Evolutionary conservation across 2,113 vertebrate species (phyloP).

Genomic region (Pachyramphus minor): DNA sequence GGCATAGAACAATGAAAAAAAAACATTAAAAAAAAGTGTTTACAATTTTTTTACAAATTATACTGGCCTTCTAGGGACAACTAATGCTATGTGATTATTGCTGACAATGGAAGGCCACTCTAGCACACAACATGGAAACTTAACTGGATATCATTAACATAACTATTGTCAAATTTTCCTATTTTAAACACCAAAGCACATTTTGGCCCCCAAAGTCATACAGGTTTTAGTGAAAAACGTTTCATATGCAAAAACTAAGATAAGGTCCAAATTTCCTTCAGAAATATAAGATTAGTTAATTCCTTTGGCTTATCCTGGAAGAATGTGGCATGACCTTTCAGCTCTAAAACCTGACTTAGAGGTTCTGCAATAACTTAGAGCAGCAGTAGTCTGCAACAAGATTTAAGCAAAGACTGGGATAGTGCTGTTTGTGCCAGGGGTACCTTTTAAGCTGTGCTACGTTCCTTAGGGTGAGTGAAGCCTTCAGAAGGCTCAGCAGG

Average conservation of each 20-base stretch:
- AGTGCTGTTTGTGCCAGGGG: background rate
- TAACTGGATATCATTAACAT: background rate
- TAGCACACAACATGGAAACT: background rate
- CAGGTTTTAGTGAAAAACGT: background rate
- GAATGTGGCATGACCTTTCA: background rate
- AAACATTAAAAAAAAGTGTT: accelerated
- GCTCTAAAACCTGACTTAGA: background rate
- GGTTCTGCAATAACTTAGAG: background rate
- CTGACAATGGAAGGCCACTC: background rate
- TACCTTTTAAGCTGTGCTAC: accelerated
- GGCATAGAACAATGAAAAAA: background rate
- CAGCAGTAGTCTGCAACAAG: background rate
- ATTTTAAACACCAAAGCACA: background rate
- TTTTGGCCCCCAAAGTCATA: background rate
- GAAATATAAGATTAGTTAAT: background rate
- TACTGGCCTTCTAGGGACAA: background rate
- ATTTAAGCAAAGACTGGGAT: background rate
- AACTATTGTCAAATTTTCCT: background rate
- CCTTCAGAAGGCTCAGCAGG: background rate
- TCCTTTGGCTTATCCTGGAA: background rate
- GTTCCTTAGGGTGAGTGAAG: background rate
- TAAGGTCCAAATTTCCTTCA: background rate
- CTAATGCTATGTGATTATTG: background rate
- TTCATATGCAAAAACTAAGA: accelerated
- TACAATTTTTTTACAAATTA: background rate